A percentile compares a stretch with the other conserved stretches of the same genome.
phyloP scores from a whole-genome alignment of 2,113 vertebrate genomes.

The Bubo blakistoni region DNA sequence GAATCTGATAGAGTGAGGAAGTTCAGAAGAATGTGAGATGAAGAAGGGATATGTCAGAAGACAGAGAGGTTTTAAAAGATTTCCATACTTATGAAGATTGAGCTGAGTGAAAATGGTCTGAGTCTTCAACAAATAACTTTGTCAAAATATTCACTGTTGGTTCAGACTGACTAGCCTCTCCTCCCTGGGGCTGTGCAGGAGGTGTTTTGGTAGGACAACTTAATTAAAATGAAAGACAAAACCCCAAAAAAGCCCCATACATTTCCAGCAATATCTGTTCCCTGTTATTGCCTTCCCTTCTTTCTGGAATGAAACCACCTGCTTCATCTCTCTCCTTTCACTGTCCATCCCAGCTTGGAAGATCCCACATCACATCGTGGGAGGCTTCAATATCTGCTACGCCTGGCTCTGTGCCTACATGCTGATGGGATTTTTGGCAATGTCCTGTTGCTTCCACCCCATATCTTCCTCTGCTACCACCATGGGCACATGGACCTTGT shows the following conservation, averaged over 20 bases:
- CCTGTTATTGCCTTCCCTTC: neutral
- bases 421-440: neutral
- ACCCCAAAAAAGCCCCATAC: neutral
- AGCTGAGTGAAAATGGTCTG: neutral
- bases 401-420: neutral
- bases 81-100: neutral
- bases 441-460: neutral
- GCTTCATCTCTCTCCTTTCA: neutral
- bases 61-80: neutral
- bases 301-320: neutral
- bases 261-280: neutral
- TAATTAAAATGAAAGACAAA: neutral
- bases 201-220: neutral
- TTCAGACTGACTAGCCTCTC: neutral
- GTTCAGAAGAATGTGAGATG: neutral
- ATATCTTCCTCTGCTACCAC: neutral
- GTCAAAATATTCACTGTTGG: neutral
- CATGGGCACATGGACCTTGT: accelerated
- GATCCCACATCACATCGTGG: neutral
- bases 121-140: neutral
- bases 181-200: neutral
- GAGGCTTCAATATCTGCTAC: neutral
- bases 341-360: neutral
- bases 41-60: neutral
- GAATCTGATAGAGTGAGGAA: neutral